Conservation (phyloP, 2,113 vertebrate genomes). For the Ceyx cyanopectus region DNA sequence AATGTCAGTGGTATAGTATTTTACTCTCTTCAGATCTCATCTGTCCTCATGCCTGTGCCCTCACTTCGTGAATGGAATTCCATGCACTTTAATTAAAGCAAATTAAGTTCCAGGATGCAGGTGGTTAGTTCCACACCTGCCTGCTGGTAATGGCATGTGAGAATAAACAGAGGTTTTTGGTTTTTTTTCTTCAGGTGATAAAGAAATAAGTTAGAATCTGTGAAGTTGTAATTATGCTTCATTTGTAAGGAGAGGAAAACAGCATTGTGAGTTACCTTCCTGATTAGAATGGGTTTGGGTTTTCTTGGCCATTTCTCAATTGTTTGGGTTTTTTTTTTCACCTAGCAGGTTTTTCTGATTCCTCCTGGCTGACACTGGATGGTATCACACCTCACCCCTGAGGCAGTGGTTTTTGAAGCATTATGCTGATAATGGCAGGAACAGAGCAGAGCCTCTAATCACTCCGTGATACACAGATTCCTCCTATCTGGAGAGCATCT, state of each 20-base stretch:
- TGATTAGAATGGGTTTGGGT: not conserved
- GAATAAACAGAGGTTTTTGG: not conserved
- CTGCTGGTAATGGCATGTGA: not conserved
- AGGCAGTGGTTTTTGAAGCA: not conserved
- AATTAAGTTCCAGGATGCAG: not conserved
- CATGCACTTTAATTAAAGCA: not conserved
- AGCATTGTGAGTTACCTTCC: not conserved
- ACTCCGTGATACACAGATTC: not conserved
- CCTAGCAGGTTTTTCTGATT: not conserved
- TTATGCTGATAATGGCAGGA: not conserved
- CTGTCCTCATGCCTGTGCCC: not conserved
- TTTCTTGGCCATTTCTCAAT: not conserved
- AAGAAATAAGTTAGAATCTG: not conserved
- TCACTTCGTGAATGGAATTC: not conserved
- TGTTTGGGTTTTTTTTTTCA: not conserved
- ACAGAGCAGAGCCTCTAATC: not conserved
- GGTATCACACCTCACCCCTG: not conserved
- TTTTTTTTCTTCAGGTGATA: not conserved
- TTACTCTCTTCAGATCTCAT: not conserved
- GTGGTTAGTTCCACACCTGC: not conserved
- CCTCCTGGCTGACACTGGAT: not conserved
- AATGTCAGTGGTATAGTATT: not conserved
- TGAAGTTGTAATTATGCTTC: not conserved
- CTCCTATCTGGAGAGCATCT: not conserved
- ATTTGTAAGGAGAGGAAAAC: not conserved